Percentiles rank a stretch among this genome's conserved stretches.
Conservation (phyloP, 2,888 invertebrate species). For the Thalpophila matura region DNA sequence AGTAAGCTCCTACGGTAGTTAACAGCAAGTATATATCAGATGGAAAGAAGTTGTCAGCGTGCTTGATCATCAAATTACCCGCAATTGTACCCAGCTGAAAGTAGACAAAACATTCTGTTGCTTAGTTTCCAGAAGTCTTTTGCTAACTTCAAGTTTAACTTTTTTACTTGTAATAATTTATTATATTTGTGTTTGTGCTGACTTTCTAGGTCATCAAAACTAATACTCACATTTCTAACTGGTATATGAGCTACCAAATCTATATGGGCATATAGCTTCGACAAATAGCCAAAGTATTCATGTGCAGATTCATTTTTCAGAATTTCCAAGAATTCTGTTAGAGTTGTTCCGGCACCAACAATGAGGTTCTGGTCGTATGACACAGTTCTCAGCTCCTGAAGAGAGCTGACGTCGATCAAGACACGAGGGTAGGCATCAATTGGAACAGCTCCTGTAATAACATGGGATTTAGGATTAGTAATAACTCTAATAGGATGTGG, state of each 20-base stretch:
- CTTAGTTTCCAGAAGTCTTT: too few species aligned
- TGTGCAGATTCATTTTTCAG: constrained; percentile 73
- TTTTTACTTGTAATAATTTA: too few species aligned
- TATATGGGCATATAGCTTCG: constrained; percentile 91
- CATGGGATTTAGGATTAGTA: not conserved
- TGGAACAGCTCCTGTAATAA: constrained; percentile 79
- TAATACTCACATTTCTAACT: constrained; percentile 92
- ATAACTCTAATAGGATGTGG: not conserved
- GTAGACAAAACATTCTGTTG: not conserved
- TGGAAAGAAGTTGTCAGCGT: constrained; percentile 92
- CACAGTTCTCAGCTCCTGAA: constrained; percentile 89
- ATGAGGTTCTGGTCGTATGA: constrained; percentile 81
- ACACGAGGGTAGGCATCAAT: constrained; percentile 76
- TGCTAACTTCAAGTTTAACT: too few species aligned
- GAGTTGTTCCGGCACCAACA: constrained; percentile 90
- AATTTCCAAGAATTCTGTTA: constrained; percentile 87
- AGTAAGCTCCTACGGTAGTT: constrained; percentile 74
- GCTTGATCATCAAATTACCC: constrained; percentile 93
- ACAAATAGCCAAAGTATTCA: constrained; percentile 90
- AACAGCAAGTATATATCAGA: constrained; percentile 92
- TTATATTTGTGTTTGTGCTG: not conserved
- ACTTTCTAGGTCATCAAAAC: not conserved
- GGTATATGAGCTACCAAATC: constrained; percentile 93
- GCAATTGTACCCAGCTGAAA: constrained; percentile 92
- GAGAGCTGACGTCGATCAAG: constrained; percentile 91